Evolutionary conservation across 1,140 invertebrate genomes (phyloP), one percentile per base, ranked within the genome.

Genomic region (Gonatopus flavifemur): DNA sequence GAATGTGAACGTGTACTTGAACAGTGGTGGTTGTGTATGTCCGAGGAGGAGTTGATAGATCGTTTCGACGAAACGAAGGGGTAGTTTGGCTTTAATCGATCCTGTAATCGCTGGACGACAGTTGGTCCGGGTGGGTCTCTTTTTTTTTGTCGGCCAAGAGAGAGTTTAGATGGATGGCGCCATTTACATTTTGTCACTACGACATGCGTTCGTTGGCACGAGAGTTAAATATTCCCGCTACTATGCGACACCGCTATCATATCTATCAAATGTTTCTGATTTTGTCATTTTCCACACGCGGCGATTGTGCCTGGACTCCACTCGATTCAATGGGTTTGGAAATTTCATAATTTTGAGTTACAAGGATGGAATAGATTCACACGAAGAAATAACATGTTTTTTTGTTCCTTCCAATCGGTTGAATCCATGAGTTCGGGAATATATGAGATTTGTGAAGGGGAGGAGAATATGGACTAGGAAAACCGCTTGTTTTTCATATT

Each of bases 121-220:
- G 76, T 78, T 78, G 76, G 76, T 64, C 42, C 62, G 61, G 72
- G 49, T n/a, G n/a, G n/a, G n/a, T n/a, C n/a, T n/a, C 64, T 64
- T 66, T 64, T 72, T 77, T 77, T 78, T 78, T 78, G 75, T 72
- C 68, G 66, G 59, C 62, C n/a, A n/a, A n/a, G n/a, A n/a, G n/a
- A n/a, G n/a, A 55, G 55, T 65, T n/a, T 67, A 77, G 76, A 78
- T 77, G 74, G 76, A 78, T 78, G 69, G 64, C 59, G 74, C 64
- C 76, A 78, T 78, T 78, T 78, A 77, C 76, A 78, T 78, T 77
- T 77, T 77, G 76, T 77, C 76, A 76, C 69, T 68, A 60, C 75
- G 74, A 72, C 72, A 74, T 75, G 74, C 72, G 69, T 63, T 65
- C 68, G n/a, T n/a, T n/a, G n/a, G n/a, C n/a, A n/a, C n/a, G n/a